These are phyloP conservation scores for Tachysurus fulvidraco DNA, from an alignment of 2,113 vertebrate genomes.

Conservation along the genomic window DNA sequence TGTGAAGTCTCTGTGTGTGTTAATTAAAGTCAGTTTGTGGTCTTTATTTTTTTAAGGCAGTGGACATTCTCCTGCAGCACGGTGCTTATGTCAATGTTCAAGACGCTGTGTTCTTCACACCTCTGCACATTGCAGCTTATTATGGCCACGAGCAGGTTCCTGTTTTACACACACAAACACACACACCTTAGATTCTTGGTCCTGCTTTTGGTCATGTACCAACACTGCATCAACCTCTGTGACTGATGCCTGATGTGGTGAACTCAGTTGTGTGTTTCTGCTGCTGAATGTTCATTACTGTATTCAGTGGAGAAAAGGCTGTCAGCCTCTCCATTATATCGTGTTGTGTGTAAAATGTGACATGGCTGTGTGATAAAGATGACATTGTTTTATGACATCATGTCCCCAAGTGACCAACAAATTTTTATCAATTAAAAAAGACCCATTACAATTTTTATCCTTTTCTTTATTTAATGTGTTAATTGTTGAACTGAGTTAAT, in stretches of 20 bases:
- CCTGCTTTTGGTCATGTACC: neutral
- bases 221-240: neutral
- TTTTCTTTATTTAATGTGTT: neutral
- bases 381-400: too few relatives aligned
- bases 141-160: constrained; percentile 83
- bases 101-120: constrained; percentile 92
- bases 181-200: neutral
- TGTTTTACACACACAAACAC: neutral
- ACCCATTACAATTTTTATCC: neutral
- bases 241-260: neutral
- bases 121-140: constrained; percentile 85
- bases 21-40: neutral
- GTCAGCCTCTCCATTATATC: neutral
- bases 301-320: neutral
- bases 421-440: neutral
- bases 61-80: constrained; percentile 86
- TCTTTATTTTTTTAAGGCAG: constrained; percentile 69
- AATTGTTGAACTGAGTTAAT: neutral
- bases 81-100: constrained; percentile 88
- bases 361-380: neutral
- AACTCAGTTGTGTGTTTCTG: neutral
- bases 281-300: neutral
- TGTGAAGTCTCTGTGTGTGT: neutral
- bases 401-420: neutral
- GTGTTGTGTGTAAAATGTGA: neutral